Conservation (phyloP, 2,888 invertebrate species). For the Amphiduros pacificus region DNA sequence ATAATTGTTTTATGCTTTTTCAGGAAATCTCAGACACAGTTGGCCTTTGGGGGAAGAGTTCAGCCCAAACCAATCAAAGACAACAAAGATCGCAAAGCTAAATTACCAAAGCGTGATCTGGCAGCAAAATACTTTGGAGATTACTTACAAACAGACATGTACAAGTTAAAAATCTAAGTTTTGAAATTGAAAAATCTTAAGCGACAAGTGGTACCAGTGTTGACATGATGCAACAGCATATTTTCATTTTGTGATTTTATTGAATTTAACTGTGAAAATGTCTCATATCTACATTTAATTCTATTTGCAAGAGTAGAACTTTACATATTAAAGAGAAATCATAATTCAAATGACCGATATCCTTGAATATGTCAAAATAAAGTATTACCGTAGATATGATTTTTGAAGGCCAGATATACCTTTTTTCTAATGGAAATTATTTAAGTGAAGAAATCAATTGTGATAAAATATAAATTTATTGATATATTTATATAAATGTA, state of each 20-base stretch:
- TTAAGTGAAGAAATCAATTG: background rate
- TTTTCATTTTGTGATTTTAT: no score
- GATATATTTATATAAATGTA: no score
- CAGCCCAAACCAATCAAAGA: slow-evolving; percentile 4
- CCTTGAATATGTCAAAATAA: background rate
- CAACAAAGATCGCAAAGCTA: slow-evolving; percentile 20
- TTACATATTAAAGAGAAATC: background rate
- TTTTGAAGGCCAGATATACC: background rate
- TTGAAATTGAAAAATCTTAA: background rate
- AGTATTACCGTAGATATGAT: background rate
- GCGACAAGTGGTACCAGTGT: no score
- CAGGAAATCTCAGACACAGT: background rate
- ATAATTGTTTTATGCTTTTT: background rate
- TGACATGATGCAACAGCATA: no score
- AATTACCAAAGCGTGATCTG: slow-evolving; percentile 40
- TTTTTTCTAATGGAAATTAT: background rate
- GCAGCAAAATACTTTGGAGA: slow-evolving; percentile 49
- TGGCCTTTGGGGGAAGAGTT: background rate
- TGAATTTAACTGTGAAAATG: no score
- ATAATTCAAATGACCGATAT: background rate
- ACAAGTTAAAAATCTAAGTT: slow-evolving; percentile 3
- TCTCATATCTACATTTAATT: background rate
- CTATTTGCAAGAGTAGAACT: background rate
- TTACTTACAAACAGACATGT: slow-evolving; percentile 42
- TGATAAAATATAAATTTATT: background rate